Evolutionary conservation across 2,888 invertebrate species (phyloP), one percentile per base, ranked within the genome.

Genomic region (Cosmorhoe ocellata): DNA sequence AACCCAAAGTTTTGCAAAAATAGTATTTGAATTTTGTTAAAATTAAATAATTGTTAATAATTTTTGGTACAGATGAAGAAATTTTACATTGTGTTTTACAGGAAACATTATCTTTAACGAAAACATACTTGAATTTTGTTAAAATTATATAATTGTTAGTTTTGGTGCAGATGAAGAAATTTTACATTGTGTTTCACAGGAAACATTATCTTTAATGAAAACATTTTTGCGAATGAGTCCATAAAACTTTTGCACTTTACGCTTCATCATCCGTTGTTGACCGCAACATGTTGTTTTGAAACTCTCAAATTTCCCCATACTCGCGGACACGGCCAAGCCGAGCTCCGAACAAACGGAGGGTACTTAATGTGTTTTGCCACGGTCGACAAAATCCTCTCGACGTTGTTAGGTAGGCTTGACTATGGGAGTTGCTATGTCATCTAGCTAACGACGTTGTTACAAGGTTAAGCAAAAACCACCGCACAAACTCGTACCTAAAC

Each of bases 371-470:
- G 31, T 59, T 56, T 49, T 47, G 37, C 40, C 30, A 45, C 41
- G 58, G 52, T 52, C 52, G 47, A 56, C 45, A 48, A 59, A 62
- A 56, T 55, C 48, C 52, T 52, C 58, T 50, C 58, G 24, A 51
- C 56, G 54, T 58, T 62, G 61, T 61, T 41, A 58, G 42, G 36
- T 56, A 50, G 49, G 55, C 56, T 54, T 54, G 44, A 55, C 58
- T 58, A 58, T 56, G 52, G 53, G 56, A 46, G 50, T 58, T 59
- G 62, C 62, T 52, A 49, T 55, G 58, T 62, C 62, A 62, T 62
- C 58, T 53, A 56, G 50, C 48, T 59, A 62, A 62, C 50, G 62
- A 62, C 52, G 52, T 42, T 56, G 54, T 58, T 48, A 58, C 58
- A 49, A 52, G 53, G 50, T 54, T 53, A 56, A 46, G 49, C 61